Base-by-base conservation (phyloP, 2,888 invertebrate genomes). In the Nesidiocoris tenuis region DNA sequence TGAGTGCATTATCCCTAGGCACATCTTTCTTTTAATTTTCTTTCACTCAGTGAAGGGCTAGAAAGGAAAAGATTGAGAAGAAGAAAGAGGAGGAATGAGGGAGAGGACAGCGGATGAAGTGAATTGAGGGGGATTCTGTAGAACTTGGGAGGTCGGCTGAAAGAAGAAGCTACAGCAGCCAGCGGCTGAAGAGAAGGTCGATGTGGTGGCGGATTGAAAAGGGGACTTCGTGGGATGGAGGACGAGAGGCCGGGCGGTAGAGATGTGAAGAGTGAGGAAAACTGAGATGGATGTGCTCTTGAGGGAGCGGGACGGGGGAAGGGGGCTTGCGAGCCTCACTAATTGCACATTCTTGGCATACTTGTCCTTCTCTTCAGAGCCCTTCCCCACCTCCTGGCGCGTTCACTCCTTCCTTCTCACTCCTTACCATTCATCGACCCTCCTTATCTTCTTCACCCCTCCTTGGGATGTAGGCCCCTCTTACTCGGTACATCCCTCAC, bases 401-500 rank as follows among this genome's bases (percentile, higher is more conserved):
- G 12, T n/a, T 7, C 63, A 12, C 63, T 21, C 59, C 61, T 18
- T 22, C 61, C 23, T 17, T 19, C 18, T 22, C 25, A 25, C 19
- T 24, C 61, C 61, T 61, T 61, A 23, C 23, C 70, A 23, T 70
- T 23, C 70, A 17, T 9, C 70, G 5, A n/a, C 23, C 19, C 77
- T 77, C 76, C 74, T 74, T 64, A 70, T 64, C 72, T 70, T 76
- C 77, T 74, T 68, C 76, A 61, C 66, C 65, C n/a, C 63, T 66
- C 81, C 80, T 79, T 80, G 80, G 80, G 79, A 80, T 82, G n/a
- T n/a, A n/a, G n/a, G n/a, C 81, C 81, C 81, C 81, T 85, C 84
- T 84, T 85, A 84, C 86, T 86, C 86, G 80, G 81, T 81, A 86
- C 86, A 87, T 87, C 89, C 91, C 92, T 92, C 93, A 93, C 94